Evolutionary conservation across 2,113 vertebrate species (phyloP).

Genomic region (Mellivora capensis): DNA sequence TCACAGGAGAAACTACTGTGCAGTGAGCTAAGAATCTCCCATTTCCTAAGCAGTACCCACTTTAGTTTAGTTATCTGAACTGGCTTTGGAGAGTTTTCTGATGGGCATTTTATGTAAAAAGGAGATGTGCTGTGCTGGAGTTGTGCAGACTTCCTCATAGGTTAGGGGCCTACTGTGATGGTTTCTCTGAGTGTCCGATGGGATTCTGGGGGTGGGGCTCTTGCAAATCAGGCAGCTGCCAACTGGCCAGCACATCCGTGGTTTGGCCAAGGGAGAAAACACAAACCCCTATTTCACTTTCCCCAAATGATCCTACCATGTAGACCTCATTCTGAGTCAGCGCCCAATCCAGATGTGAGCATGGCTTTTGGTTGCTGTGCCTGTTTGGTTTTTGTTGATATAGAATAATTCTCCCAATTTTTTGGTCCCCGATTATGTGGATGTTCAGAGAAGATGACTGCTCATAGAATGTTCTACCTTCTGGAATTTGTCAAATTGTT

Average conservation of each 20-base stretch:
- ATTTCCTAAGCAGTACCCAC: not conserved
- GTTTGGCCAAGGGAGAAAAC: not conserved
- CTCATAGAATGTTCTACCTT: not conserved
- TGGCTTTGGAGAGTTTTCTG: not conserved
- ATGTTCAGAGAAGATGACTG: not conserved
- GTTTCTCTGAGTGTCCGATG: not conserved
- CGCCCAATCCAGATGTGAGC: not conserved
- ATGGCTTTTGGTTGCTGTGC: accelerated
- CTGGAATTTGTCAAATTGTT: not conserved
- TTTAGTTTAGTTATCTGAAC: not conserved
- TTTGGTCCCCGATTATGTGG: not conserved
- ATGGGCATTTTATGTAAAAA: not conserved
- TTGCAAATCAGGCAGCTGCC: not conserved
- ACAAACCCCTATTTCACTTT: not conserved
- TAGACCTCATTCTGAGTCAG: not conserved
- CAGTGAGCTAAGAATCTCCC: not conserved
- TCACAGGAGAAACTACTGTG: not conserved
- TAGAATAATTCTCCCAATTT: not conserved
- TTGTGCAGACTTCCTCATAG: not conserved
- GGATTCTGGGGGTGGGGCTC: not conserved
- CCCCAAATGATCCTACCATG: not conserved
- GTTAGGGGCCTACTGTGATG: no score
- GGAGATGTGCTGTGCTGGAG: not conserved
- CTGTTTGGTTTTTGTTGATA: not conserved
- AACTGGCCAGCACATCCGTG: not conserved